Evolutionary conservation across 92 coral and sea anemone species (phyloP).

Genomic region (Meandrina meandrites): DNA sequence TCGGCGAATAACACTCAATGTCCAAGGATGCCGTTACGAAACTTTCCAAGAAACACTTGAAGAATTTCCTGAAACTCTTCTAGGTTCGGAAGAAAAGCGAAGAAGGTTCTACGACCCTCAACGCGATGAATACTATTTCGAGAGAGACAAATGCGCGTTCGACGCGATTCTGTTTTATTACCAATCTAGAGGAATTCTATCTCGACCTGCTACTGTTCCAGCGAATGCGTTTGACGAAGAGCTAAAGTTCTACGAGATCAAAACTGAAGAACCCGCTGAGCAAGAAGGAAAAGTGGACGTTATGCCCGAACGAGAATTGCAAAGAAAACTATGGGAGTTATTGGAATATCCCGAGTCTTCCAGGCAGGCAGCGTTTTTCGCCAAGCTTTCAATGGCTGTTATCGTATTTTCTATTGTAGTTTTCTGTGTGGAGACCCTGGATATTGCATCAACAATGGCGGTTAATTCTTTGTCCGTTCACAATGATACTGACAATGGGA

Average conservation of each 20-base stretch:
- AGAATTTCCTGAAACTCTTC: slow-evolving; percentile 84
- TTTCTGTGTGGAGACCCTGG: slow-evolving; percentile 83
- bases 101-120: slow-evolving; percentile 65
- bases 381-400: slow-evolving; percentile 70
- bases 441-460: slow-evolving; percentile 29
- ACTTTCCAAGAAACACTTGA: slow-evolving; percentile 82
- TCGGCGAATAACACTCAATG: slow-evolving; percentile 66
- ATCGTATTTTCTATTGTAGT: slow-evolving; percentile 72
- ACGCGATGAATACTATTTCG: slow-evolving; percentile 74
- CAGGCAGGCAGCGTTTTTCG: slow-evolving; percentile 59
- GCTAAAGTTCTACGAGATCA: slow-evolving; percentile 77
- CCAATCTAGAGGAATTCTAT: slow-evolving; percentile 89
- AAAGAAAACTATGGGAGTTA: slow-evolving; percentile 69
- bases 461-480: slow-evolving; percentile 6
- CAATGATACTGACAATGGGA: slow-evolving; percentile 24
- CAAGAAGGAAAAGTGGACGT: slow-evolving; percentile 14
- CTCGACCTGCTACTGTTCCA: slow-evolving; percentile 85
- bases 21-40: slow-evolving; percentile 83
- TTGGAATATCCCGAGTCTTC: slow-evolving; percentile 87
- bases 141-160: slow-evolving; percentile 83
- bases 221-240: slow-evolving; percentile 83
- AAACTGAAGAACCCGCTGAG: slow-evolving; percentile 27
- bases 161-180: slow-evolving; percentile 92
- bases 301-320: slow-evolving; percentile 62
- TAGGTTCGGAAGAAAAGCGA: slow-evolving; percentile 77